A percentile compares a stretch with the other conserved stretches of the same genome.
Evolutionary conservation across 2,797 vertebrate genomes (phyloP).

Genomic region (Epinephelus coioides): DNA sequence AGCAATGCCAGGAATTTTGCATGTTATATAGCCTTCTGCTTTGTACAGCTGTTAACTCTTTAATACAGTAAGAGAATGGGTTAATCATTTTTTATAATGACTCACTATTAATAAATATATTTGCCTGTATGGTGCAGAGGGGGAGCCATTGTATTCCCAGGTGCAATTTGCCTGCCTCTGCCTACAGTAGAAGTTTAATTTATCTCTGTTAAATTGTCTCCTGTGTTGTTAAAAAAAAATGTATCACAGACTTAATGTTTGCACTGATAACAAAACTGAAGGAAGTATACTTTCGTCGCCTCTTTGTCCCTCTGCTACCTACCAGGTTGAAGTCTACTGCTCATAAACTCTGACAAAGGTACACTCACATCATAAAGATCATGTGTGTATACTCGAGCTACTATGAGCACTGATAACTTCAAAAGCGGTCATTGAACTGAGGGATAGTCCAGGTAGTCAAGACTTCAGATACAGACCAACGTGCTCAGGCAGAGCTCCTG

Average conservation of each 20-base stretch:
- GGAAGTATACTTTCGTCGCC: not conserved
- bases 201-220: not conserved
- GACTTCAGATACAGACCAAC: constrained; percentile 1
- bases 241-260: not conserved
- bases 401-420: not conserved
- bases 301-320: not conserved
- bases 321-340: constrained; percentile 77
- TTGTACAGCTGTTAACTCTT: not conserved
- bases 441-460: not conserved
- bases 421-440: not conserved
- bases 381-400: constrained; percentile 4
- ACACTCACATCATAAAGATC: constrained; percentile 50
- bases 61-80: not conserved
- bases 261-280: not conserved
- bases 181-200: not conserved
- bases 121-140: not conserved
- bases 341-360: constrained; percentile 53
- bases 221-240: not conserved
- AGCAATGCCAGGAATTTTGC: not conserved
- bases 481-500: not conserved
- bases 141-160: not conserved
- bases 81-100: not conserved
- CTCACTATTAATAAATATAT: not conserved
- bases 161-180: not conserved
- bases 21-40: not conserved